Evolutionary conservation across 2,797 vertebrate genomes (phyloP).

Genomic region (Coluber constrictor): DNA sequence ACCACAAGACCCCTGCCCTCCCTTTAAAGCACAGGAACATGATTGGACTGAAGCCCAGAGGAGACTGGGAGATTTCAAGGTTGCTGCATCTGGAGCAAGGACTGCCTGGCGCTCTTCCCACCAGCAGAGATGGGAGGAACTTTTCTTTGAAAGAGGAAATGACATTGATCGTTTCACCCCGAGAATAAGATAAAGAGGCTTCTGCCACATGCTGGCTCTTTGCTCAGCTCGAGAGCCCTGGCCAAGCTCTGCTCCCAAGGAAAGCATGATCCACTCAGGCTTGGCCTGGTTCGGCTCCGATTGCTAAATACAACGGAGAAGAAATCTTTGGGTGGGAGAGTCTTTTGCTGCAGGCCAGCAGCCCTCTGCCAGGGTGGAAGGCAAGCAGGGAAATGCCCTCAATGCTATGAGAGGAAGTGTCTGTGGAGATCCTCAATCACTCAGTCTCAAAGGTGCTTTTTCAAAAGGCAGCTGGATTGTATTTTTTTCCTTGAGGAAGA

Average conservation of each 20-base stretch:
- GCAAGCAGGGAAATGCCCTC: not conserved
- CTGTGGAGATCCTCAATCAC: not conserved
- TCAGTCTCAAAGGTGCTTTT: not conserved
- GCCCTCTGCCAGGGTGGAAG: not conserved
- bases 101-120: not conserved
- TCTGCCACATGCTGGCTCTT: not conserved
- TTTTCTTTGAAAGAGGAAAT: not conserved
- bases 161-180: not conserved
- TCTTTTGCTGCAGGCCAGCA: not conserved
- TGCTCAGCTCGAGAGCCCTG: not conserved
- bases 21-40: rapidly evolving
- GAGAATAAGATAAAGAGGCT: not conserved
- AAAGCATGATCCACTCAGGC: too few relatives aligned
- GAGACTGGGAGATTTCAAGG: conserved; percentile 57
- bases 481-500: not conserved
- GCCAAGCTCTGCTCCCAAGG: not conserved
- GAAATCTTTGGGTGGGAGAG: too few relatives aligned
- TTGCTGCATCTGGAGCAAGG: conserved; percentile 63
- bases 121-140: not conserved
- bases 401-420: not conserved
- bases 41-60: conserved; percentile 9
- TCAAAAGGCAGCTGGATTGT: not conserved
- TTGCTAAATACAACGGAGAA: not conserved
- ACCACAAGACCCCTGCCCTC: not conserved
- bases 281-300: not conserved